Evolutionary conservation across 1,140 invertebrate species (phyloP).

Genomic region (Globodera ellingtonae): DNA sequence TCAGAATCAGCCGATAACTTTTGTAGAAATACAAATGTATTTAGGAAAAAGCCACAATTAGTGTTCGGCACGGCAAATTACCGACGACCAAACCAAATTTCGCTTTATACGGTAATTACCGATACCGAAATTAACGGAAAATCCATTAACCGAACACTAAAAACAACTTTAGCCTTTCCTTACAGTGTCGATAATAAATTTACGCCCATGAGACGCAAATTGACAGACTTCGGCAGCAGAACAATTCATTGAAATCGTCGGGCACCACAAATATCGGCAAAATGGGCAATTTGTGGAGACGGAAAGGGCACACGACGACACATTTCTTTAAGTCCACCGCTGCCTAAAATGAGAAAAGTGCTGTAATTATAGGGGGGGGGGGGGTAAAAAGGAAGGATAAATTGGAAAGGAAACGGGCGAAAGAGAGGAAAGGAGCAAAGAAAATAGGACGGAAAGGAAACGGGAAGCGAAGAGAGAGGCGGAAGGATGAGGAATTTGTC

Average conservation of each 20-base stretch:
- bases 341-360: background rate
- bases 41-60: background rate
- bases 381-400: background rate
- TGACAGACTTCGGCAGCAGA: background rate
- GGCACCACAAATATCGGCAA: too few species aligned
- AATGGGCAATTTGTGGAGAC: too few species aligned
- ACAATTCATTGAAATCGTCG: too few species aligned
- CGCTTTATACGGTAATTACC: too few species aligned
- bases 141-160: too few species aligned
- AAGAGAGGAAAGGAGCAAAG: background rate
- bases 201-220: background rate
- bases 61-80: background rate
- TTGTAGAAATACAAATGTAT: background rate
- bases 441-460: background rate
- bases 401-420: background rate
- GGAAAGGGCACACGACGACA: too few species aligned
- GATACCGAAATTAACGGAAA: too few species aligned
- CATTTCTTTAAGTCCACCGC: background rate
- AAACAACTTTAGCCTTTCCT: background rate
- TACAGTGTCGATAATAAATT: background rate
- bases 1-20: background rate
- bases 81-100: too few species aligned
- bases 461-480: background rate
- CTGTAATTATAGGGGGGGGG: background rate
- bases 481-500: background rate